These are phyloP conservation scores for Barnardius zonarius DNA, from an alignment of 2,113 vertebrate species.

Conservation along the genomic window DNA sequence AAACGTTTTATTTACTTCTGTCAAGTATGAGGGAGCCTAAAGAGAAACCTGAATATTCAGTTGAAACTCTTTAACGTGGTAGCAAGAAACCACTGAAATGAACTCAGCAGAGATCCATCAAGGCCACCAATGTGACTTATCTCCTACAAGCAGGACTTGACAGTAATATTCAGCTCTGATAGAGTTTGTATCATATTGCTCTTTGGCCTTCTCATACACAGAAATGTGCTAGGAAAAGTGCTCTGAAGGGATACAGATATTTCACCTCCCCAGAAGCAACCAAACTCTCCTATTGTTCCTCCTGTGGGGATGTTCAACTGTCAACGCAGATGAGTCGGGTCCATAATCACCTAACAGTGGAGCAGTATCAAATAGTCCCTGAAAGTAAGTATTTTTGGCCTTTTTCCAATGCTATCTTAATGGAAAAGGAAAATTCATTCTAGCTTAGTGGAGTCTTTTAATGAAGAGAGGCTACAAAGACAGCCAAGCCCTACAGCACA, in stretches of 20 bases:
- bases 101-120: background rate
- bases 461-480: background rate
- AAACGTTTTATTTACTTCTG: background rate
- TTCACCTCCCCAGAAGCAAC: background rate
- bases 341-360: background rate
- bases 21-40: background rate
- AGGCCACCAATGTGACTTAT: background rate
- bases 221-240: background rate
- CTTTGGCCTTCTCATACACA: background rate
- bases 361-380: background rate
- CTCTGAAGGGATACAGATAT: background rate
- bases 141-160: background rate
- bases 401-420: background rate
- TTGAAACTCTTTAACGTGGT: background rate
- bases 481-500: background rate
- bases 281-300: background rate
- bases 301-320: background rate
- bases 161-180: background rate
- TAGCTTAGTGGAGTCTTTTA: background rate
- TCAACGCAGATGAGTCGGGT: fast-evolving
- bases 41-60: background rate
- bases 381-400: background rate
- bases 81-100: background rate
- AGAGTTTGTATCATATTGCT: background rate
- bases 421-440: background rate